Percentiles rank a stretch among this genome's conserved stretches.
These are phyloP conservation scores for Malacoraja senta DNA, from an alignment of 2,797 vertebrate genomes.

Conservation along the genomic window DNA sequence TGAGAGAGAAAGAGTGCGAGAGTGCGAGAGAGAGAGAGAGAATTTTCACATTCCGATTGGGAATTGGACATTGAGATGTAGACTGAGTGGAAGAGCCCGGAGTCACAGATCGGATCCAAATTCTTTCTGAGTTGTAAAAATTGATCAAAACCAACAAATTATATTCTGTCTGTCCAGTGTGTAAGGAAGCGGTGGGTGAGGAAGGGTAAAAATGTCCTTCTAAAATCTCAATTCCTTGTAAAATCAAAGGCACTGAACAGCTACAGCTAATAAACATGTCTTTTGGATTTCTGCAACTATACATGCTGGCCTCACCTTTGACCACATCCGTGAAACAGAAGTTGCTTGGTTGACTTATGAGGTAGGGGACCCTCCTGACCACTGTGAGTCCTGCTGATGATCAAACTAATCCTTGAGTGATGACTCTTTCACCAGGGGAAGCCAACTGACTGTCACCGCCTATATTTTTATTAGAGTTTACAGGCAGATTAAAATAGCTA, in stretches of 20 bases:
- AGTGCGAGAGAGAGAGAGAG: neutral
- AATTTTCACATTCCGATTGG: too few species aligned
- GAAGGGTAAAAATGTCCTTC: neutral
- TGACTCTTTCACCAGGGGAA: neutral
- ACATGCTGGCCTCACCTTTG: too few species aligned
- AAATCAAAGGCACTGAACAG: neutral
- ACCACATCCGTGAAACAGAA: neutral
- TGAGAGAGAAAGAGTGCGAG: slow-evolving; percentile 28
- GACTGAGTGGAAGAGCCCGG: too few species aligned
- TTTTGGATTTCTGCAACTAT: too few species aligned
- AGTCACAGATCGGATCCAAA: neutral
- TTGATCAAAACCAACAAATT: neutral
- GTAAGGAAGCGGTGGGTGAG: too few species aligned
- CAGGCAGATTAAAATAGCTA: neutral
- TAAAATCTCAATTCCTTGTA: neutral
- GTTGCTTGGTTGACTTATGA: neutral
- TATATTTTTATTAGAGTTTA: neutral
- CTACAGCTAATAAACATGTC: too few species aligned
- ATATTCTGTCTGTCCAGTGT: neutral
- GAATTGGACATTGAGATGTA: neutral
- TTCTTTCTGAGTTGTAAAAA: neutral
- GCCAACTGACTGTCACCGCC: neutral
- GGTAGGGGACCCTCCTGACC: neutral
- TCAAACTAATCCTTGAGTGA: neutral
- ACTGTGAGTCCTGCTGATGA: too few species aligned